phyloP scores from a whole-genome alignment of 1,140 invertebrate species.

The Caerostris darwini region DNA sequence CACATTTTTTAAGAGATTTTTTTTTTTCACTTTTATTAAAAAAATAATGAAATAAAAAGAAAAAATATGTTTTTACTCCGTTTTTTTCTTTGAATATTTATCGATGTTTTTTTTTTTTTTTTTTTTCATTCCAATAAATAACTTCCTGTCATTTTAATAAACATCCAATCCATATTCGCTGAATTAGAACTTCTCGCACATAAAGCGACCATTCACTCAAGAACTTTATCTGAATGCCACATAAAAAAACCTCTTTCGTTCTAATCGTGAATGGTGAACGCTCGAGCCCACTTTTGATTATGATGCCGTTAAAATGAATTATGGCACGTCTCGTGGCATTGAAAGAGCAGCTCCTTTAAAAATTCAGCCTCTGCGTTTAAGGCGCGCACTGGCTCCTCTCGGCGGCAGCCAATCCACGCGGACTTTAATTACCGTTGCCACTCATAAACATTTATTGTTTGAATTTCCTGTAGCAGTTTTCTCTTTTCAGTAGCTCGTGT shows the following conservation, averaged over 20 bases:
- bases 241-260: constrained; percentile 2
- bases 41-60: too few species aligned
- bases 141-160: neutral
- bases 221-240: neutral
- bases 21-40: too few species aligned
- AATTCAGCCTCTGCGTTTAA: constrained; percentile 10
- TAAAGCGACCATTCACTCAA: neutral
- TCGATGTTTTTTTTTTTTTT: neutral
- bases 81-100: neutral
- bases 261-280: neutral
- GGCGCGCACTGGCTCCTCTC: neutral
- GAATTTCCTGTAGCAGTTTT: constrained; percentile 42
- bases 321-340: constrained; percentile 5
- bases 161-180: neutral
- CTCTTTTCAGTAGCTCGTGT: neutral
- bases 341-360: constrained; percentile 36
- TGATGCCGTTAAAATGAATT: constrained; percentile 55
- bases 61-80: too few species aligned
- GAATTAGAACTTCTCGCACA: neutral
- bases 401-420: neutral
- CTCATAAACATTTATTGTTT: constrained; percentile 74
- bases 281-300: constrained; percentile 48
- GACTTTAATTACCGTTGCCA: constrained; percentile 54
- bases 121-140: neutral
- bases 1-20: too few species aligned